These are phyloP conservation scores for Tuberolachnus salignus DNA, from an alignment of 2,888 invertebrate species.

Conservation along the genomic window DNA sequence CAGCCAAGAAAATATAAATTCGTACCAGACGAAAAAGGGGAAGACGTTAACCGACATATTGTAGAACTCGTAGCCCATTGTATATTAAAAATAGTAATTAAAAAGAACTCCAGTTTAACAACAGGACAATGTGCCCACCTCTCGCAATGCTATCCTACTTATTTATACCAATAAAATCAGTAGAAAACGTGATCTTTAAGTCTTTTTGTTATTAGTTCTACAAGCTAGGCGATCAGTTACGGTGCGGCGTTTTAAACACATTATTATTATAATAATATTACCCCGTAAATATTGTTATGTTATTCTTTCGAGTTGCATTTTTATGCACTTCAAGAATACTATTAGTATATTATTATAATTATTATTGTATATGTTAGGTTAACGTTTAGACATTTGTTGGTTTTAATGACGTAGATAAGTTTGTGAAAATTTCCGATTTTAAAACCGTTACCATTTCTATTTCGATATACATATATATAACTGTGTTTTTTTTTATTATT, in stretches of 20 bases:
- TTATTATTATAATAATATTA: background rate
- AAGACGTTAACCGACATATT: background rate
- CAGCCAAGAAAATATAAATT: conserved; percentile 11
- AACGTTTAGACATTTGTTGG: too few species aligned
- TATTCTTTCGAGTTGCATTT: conserved; percentile 12
- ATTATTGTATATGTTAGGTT: too few species aligned
- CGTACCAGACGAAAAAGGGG: conserved; percentile 19
- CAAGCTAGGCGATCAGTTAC: conserved; percentile 17
- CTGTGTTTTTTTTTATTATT: too few species aligned
- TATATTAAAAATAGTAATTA: conserved; percentile 44
- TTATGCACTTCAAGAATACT: too few species aligned
- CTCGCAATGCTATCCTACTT: conserved; percentile 23
- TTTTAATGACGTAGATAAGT: too few species aligned
- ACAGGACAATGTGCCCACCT: conserved; percentile 3
- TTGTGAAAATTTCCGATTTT: too few species aligned
- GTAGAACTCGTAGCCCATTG: conserved; percentile 11
- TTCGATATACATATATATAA: too few species aligned
- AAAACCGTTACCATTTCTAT: too few species aligned
- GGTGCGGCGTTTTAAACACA: conserved; percentile 8
- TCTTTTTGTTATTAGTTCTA: conserved; percentile 42
- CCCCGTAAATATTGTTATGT: background rate
- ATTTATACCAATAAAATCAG: conserved; percentile 23
- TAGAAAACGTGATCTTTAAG: conserved; percentile 28
- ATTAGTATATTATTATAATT: too few species aligned
- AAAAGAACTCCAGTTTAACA: conserved; percentile 42